A percentile compares a stretch with the other conserved stretches of the same genome.
These are phyloP conservation scores for Pagetopsis macropterus DNA, from an alignment of 2,797 vertebrate species.

Conservation along the genomic window DNA sequence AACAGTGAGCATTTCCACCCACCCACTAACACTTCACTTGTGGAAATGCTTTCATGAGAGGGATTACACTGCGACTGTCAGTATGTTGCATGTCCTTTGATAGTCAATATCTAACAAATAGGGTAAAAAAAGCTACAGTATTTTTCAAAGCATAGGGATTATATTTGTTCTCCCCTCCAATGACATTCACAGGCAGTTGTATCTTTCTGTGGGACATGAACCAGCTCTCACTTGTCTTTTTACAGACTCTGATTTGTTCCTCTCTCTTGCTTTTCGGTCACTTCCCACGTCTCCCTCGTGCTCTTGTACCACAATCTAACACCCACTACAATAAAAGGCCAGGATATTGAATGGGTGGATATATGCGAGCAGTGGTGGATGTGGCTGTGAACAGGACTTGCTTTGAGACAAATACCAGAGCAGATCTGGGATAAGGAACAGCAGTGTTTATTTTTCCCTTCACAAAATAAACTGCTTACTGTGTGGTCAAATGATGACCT, in stretches of 20 bases:
- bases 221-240: constrained; percentile 30
- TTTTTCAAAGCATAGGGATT: not conserved
- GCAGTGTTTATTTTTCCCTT: constrained; percentile 26
- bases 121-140: not conserved
- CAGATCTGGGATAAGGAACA: constrained; percentile 44
- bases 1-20: constrained; percentile 17
- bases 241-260: constrained; percentile 43
- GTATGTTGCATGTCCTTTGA: constrained; percentile 27
- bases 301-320: constrained; percentile 48
- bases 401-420: constrained; percentile 46
- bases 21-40: constrained; percentile 26
- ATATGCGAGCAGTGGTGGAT: constrained; percentile 31
- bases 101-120: constrained; percentile 9
- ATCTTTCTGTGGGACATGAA: constrained; percentile 26
- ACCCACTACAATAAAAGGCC: constrained; percentile 56
- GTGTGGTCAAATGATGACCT: constrained; percentile 33
- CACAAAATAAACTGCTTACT: constrained; percentile 37
- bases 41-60: constrained; percentile 15
- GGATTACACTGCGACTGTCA: constrained; percentile 33
- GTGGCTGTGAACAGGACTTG: constrained; percentile 32
- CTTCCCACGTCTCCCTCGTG: constrained; percentile 53
- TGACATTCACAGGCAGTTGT: constrained; percentile 30
- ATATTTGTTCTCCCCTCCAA: constrained; percentile 16
- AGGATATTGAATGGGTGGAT: constrained; percentile 40
- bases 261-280: constrained; percentile 39